Evolutionary conservation across 2,888 invertebrate genomes (phyloP).

Genomic region (Choristoneura rosaceana): DNA sequence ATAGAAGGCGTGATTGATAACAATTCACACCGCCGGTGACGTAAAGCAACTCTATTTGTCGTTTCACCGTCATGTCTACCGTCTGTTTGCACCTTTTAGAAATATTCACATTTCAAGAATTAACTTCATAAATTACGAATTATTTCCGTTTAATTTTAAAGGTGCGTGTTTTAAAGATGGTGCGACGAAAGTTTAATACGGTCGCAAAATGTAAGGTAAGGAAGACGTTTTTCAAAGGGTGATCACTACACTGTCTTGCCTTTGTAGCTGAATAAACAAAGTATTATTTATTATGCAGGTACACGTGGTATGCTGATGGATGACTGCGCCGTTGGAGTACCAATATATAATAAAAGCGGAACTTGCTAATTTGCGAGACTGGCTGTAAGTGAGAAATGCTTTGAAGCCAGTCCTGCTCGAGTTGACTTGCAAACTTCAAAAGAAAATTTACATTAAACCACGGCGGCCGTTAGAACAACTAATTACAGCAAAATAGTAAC

Average conservation of each 20-base stretch:
- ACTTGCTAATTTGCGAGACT: conserved; percentile 10
- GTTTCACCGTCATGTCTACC: background rate
- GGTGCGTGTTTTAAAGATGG: too few species aligned
- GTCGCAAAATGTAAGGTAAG: too few species aligned
- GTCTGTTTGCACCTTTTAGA: background rate
- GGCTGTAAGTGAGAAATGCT: conserved; percentile 13
- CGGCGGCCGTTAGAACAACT: conserved; percentile 1
- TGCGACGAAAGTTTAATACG: too few species aligned
- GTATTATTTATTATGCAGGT: background rate
- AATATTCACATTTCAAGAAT: too few species aligned
- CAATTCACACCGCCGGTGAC: conserved; percentile 10
- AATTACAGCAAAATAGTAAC: background rate
- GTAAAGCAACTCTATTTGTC: background rate
- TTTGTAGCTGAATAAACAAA: background rate
- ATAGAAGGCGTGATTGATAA: conserved; percentile 21
- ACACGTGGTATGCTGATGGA: background rate
- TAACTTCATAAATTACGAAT: too few species aligned
- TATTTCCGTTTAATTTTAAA: background rate
- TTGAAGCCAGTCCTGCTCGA: conserved; percentile 9
- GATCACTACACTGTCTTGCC: background rate
- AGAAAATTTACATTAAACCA: conserved; percentile 13
- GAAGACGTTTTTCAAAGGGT: too few species aligned
- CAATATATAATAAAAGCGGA: conserved; percentile 12
- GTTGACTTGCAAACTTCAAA: conserved; percentile 20
- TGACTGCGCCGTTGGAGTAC: conserved; percentile 1